Percentiles rank a stretch among this genome's conserved stretches.
Evolutionary conservation across 2,113 vertebrate genomes (phyloP).

Genomic region (Eubucco bourcierii): DNA sequence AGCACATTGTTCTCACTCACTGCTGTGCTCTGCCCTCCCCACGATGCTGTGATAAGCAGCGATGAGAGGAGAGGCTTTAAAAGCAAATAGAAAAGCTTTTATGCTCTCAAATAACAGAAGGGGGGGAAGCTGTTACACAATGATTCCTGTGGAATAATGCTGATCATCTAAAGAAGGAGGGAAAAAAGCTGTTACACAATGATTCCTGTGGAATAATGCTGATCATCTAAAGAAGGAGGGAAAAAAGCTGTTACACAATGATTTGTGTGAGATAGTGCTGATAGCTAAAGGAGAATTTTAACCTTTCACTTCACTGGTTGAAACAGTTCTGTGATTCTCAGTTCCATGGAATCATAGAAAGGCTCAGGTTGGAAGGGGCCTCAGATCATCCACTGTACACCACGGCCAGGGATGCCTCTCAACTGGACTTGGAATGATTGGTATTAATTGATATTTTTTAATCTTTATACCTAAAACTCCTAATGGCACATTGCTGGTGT

Average conservation of each 20-base stretch:
- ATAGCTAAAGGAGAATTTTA: neutral
- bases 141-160: neutral
- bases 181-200: neutral
- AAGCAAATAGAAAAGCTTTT: neutral
- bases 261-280: neutral
- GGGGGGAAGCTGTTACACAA: neutral
- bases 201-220: neutral
- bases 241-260: neutral
- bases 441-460: neutral
- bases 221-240: neutral
- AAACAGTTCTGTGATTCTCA: too few relatives aligned
- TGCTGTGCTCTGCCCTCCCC: neutral
- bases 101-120: neutral
- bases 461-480: neutral
- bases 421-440: neutral
- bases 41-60: accelerated
- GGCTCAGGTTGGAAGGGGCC: too few relatives aligned
- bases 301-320: neutral
- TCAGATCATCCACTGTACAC: too few relatives aligned
- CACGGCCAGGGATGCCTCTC: too few relatives aligned
- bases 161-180: neutral
- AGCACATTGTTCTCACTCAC: neutral
- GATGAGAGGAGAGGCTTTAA: neutral
- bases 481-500: neutral
- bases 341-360: too few relatives aligned